Base-by-base conservation (phyloP, 2,888 invertebrate species). In the Lasioglossum lativentre region DNA sequence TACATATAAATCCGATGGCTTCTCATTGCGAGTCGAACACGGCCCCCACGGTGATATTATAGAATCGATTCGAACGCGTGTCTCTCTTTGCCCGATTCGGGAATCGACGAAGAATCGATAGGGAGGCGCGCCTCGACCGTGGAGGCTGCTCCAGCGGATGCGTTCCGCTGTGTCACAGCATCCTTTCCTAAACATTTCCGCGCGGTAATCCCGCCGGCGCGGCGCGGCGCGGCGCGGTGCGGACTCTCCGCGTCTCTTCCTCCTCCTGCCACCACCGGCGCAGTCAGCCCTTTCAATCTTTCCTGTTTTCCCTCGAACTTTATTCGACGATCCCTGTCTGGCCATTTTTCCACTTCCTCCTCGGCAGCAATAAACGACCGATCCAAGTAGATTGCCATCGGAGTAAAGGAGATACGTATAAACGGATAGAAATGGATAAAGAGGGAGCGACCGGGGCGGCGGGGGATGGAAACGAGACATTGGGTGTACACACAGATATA, bases 51-150 rank as follows among this genome's bases (percentile, higher is more conserved):
- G 52, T 66, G 40, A 38, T n/a, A 80, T 83, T 47, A 71, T 63
- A 68, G 38, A 52, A 74, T 85, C 23, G 47, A 71, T 80, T 71
- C 8, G 70, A 23, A n/a, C 66, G 79, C 83, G 78, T 80, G 78
- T 76, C 80, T 78, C 74, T 80, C 80, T 78, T 75, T 40, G 40
- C 52, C 30, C 56, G 38, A 82, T 76, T 86, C 80, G 66, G 45
- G 78, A 86, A 86, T 86, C 80, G 76, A 85, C 86, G 87, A 74
- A 38, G 75, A 84, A 84, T 87, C 86, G 86, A 86, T 86, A 87
- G 47, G 73, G 38, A 75, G 56, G 78, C 71, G 56, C 80, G 74
- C 52, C 70, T 76, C 84, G 70, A 63, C 68, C 56, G 71, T 63
- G 59, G 82, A 70, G 63, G 52, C 56, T 71, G 59, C 56, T 74